phyloP scores from a whole-genome alignment of 2,113 vertebrate species.

The Suncus etruscus region DNA sequence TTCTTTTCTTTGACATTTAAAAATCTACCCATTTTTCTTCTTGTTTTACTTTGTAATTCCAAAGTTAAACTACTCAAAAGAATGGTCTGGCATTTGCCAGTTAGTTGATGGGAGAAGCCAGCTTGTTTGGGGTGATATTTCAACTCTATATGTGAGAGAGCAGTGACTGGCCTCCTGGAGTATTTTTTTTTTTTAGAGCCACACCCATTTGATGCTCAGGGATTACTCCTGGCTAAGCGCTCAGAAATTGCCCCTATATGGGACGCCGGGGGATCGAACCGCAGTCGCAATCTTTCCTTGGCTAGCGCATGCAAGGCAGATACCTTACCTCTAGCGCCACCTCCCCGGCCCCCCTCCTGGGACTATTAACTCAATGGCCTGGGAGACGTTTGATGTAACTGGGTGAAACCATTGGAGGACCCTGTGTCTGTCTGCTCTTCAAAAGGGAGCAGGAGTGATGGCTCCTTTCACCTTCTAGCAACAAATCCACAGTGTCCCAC shows the following conservation, averaged over 20 bases:
- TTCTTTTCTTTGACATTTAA: conserved; percentile 71
- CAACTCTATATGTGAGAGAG: background rate
- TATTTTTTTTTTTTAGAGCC: too few species aligned
- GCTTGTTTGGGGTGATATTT: background rate
- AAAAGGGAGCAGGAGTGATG: background rate
- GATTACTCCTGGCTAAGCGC: too few species aligned
- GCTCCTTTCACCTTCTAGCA: too few species aligned
- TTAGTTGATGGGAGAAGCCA: background rate
- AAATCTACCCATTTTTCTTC: conserved; percentile 32
- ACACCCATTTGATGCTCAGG: too few species aligned
- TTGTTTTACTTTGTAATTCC: conserved; percentile 47
- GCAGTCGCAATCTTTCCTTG: too few species aligned
- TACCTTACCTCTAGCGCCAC: too few species aligned
- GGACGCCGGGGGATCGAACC: too few species aligned
- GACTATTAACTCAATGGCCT: background rate
- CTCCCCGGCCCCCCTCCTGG: background rate
- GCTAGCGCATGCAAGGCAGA: too few species aligned
- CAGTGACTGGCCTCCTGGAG: background rate
- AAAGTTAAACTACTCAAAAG: conserved; percentile 30
- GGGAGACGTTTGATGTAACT: background rate
- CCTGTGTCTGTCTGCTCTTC: background rate
- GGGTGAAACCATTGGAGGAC: background rate
- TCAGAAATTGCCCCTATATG: too few species aligned
- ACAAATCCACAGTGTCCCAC: too few species aligned
- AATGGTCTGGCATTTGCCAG: background rate